phyloP scores from a whole-genome alignment of 2,797 vertebrate species.

The Aulostomus chinensis region DNA sequence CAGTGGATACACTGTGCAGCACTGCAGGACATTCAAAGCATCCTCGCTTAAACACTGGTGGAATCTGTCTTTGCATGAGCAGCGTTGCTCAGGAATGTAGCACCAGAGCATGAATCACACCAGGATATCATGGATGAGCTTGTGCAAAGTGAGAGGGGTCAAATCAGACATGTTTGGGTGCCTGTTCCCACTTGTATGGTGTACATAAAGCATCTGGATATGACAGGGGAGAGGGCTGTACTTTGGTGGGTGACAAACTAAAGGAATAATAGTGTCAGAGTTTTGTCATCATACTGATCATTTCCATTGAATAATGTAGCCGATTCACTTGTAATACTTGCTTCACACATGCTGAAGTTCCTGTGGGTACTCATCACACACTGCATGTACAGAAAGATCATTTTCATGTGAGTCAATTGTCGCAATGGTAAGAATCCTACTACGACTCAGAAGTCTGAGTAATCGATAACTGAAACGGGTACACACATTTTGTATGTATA shows the following conservation, averaged over 20 bases:
- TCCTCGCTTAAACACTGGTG: slow-evolving; percentile 9
- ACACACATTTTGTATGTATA: no score
- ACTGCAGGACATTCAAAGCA: background rate
- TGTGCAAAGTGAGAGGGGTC: slow-evolving; percentile 51
- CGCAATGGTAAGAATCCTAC: no score
- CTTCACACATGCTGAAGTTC: no score
- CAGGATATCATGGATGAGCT: slow-evolving; percentile 50
- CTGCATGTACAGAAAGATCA: no score
- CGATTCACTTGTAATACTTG: no score
- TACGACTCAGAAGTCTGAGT: no score
- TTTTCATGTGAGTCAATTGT: no score
- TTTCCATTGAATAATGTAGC: background rate
- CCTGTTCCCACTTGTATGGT: slow-evolving; percentile 54
- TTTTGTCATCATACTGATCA: background rate
- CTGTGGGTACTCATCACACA: no score
- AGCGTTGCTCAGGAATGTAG: slow-evolving; percentile 44
- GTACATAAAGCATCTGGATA: slow-evolving; percentile 22
- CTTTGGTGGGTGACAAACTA: slow-evolving; percentile 5
- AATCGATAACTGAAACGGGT: no score
- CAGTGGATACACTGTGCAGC: slow-evolving; percentile 18
- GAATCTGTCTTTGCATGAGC: slow-evolving; percentile 60
- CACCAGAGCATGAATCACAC: slow-evolving; percentile 52
- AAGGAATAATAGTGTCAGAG: background rate
- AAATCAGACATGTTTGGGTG: slow-evolving; percentile 33
- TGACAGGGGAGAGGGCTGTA: slow-evolving; percentile 11